Conservation (phyloP, 2,113 vertebrate genomes). For the Otolemur garnettii region DNA sequence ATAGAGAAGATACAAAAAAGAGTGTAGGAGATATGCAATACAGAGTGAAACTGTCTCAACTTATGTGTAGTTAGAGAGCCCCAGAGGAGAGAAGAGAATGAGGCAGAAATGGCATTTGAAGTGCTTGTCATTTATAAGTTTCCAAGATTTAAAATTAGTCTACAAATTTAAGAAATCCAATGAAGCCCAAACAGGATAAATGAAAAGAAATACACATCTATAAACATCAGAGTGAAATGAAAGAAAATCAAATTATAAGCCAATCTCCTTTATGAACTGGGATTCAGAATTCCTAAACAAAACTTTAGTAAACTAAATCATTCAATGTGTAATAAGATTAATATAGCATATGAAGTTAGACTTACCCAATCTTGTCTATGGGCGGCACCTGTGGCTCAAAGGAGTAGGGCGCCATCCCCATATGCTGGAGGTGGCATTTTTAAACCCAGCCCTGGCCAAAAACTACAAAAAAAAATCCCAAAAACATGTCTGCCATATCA, state of each 20-base stretch:
- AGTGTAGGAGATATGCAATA: background rate
- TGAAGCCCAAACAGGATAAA: background rate
- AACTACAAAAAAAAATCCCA: no score
- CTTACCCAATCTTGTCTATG: background rate
- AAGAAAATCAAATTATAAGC: background rate
- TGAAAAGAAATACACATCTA: background rate
- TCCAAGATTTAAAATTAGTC: background rate
- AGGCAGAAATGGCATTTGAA: background rate
- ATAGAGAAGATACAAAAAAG: background rate
- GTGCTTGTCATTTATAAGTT: background rate
- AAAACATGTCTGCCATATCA: background rate
- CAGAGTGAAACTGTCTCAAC: background rate
- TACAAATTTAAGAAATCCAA: background rate
- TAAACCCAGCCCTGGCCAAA: no score
- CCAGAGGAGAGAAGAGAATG: background rate
- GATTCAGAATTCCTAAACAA: constrained; percentile 26
- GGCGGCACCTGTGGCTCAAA: no score
- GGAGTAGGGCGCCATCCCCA: no score
- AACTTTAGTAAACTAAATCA: constrained; percentile 6
- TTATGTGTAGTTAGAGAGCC: background rate
- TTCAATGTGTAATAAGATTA: background rate
- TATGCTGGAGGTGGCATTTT: no score
- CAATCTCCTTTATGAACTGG: background rate
- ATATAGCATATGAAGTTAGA: background rate
- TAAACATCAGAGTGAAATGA: background rate